Evolutionary conservation across 2,113 vertebrate species (phyloP).

Genomic region (Pundamilia nyererei): DNA sequence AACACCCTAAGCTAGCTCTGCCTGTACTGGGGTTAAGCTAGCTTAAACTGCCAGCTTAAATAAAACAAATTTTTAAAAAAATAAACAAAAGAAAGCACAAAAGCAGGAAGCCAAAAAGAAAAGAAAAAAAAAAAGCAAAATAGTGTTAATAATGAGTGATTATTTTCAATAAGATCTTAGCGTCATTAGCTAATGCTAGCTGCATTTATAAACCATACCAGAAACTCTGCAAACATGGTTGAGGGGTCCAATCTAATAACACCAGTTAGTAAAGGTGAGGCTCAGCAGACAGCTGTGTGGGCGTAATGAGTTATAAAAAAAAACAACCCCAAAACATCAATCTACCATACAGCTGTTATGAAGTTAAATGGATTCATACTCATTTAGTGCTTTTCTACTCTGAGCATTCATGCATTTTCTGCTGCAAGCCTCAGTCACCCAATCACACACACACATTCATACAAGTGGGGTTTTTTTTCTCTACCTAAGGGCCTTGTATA

Average conservation of each 20-base stretch:
- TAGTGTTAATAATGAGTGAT: not conserved
- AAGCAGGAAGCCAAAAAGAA: not conserved
- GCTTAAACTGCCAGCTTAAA: not conserved
- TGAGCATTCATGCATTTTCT: not conserved
- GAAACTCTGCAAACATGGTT: not conserved
- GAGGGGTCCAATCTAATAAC: not conserved
- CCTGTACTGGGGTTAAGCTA: not conserved
- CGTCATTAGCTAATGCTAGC: not conserved
- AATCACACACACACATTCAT: not conserved
- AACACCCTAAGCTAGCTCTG: not conserved
- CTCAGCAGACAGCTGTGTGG: not conserved
- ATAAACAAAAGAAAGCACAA: not conserved
- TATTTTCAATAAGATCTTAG: not conserved
- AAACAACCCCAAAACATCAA: fast-evolving
- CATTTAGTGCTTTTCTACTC: not conserved
- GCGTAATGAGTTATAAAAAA: not conserved
- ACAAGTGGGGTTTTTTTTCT: not conserved
- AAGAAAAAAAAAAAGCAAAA: not conserved
- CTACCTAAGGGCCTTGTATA: not conserved
- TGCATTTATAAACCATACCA: not conserved
- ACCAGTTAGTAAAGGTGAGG: not conserved
- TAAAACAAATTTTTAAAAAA: fast-evolving
- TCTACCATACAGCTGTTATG: not conserved
- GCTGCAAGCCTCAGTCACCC: not conserved
- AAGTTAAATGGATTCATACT: not conserved